Percentiles rank a stretch among this genome's conserved stretches.
These are phyloP conservation scores for Triplophysa dalaica DNA, from an alignment of 2,113 vertebrate species.

Conservation along the genomic window DNA sequence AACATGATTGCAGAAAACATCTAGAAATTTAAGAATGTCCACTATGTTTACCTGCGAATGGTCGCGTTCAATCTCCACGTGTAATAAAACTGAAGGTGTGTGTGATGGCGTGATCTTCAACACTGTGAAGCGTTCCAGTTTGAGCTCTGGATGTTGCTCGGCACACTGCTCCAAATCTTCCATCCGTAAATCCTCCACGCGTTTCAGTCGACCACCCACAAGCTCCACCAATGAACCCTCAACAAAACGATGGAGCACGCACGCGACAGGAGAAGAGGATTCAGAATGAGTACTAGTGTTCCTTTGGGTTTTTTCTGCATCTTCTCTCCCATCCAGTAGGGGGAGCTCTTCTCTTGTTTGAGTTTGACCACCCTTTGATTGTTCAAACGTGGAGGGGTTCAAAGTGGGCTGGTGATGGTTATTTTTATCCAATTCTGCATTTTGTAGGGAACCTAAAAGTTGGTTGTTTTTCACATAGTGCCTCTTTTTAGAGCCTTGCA, in stretches of 20 bases:
- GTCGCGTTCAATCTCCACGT: constrained; percentile 70
- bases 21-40: too few species aligned
- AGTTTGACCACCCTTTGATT: constrained; percentile 2
- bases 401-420: constrained; percentile 20
- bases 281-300: background rate
- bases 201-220: constrained; percentile 67
- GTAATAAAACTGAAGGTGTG: constrained; percentile 64
- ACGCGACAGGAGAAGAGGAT: constrained; percentile 48
- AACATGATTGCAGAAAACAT: background rate
- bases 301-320: constrained; percentile 10
- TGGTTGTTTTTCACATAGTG: constrained; percentile 16
- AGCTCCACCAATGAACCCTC: constrained; percentile 77
- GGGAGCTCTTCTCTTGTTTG: constrained; percentile 33
- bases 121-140: constrained; percentile 73
- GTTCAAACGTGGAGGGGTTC: background rate
- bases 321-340: constrained; percentile 44
- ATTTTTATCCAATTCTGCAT: background rate
- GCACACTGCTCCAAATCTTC: constrained; percentile 75
- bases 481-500: constrained; percentile 14
- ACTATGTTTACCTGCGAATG: constrained; percentile 66
- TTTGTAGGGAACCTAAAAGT: background rate
- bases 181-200: constrained; percentile 73
- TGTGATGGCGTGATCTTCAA: constrained; percentile 65
- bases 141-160: constrained; percentile 69
- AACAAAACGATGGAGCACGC: constrained; percentile 71